These are phyloP conservation scores for Toxonevra muliebris DNA, from an alignment of 2,888 invertebrate genomes.

Conservation along the genomic window DNA sequence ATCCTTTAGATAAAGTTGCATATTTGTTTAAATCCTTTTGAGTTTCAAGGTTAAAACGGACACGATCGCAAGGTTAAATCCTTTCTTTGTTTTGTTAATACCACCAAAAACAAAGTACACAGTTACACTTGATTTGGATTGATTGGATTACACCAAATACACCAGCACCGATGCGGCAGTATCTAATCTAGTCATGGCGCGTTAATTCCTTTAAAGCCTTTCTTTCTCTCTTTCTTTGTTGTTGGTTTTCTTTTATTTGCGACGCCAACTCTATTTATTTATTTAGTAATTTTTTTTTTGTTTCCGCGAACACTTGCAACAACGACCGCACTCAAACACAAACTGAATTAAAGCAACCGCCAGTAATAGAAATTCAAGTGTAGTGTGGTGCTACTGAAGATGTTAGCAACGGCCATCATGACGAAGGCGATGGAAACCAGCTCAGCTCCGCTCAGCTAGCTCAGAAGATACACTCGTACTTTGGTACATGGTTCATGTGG, in stretches of 20 bases:
- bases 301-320: constrained; percentile 47
- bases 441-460: too few species aligned
- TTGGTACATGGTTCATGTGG: too few species aligned
- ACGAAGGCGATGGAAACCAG: constrained; percentile 12
- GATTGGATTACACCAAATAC: too few species aligned
- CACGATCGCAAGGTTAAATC: too few species aligned
- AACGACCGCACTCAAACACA: constrained; percentile 53
- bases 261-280: neutral
- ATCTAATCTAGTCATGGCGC: too few species aligned
- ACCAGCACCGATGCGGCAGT: too few species aligned
- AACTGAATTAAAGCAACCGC: constrained; percentile 47
- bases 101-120: too few species aligned
- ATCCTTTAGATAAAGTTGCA: constrained; percentile 24
- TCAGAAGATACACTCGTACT: too few species aligned
- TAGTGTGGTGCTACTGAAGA: constrained; percentile 31
- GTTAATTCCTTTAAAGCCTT: too few species aligned
- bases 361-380: constrained; percentile 34
- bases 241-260: neutral
- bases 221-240: neutral
- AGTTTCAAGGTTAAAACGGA: too few species aligned
- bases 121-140: too few species aligned
- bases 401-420: constrained; percentile 36
- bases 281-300: neutral
- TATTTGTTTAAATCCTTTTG: constrained; percentile 10
- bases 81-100: too few species aligned